Percentiles rank a stretch among this genome's conserved stretches.
These are phyloP conservation scores for Pomatostomus ruficeps DNA, from an alignment of 2,113 vertebrate genomes.

Conservation along the genomic window DNA sequence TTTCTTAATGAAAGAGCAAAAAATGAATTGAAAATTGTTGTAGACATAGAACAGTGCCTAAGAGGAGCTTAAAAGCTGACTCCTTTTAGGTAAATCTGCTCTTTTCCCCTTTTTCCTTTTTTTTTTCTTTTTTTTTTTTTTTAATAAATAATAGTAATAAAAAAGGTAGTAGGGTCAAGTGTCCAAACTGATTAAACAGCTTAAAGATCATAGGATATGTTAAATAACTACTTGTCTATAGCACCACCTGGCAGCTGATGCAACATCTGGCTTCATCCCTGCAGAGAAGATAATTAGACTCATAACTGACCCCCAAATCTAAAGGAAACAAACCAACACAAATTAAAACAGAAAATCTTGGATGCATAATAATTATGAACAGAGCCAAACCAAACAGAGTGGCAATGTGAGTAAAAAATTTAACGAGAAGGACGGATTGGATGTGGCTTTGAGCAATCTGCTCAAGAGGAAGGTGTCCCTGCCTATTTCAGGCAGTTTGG, in stretches of 20 bases:
- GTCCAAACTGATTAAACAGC: conserved; percentile 45
- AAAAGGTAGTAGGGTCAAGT: background rate
- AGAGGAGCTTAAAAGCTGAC: background rate
- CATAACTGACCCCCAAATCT: background rate
- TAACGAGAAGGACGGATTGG: background rate
- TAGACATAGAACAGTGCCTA: background rate
- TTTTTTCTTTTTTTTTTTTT: no score
- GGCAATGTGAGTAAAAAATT: background rate
- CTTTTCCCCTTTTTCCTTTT: no score
- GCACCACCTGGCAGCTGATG: background rate
- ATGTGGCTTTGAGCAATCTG: background rate
- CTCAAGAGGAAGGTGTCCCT: background rate
- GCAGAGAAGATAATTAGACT: conserved; percentile 17
- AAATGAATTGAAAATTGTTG: background rate
- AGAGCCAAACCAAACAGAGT: background rate
- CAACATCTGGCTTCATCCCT: conserved; percentile 45
- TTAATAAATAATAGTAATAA: background rate
- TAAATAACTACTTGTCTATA: conserved; percentile 15
- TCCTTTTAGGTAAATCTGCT: background rate
- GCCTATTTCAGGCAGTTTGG: background rate
- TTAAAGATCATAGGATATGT: background rate
- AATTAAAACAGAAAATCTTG: conserved; percentile 12
- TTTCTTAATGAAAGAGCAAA: background rate
- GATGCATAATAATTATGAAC: background rate
- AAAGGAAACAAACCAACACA: background rate